These are phyloP conservation scores for Episyrphus balteatus DNA, from an alignment of 1,140 invertebrate species.

Conservation along the genomic window DNA sequence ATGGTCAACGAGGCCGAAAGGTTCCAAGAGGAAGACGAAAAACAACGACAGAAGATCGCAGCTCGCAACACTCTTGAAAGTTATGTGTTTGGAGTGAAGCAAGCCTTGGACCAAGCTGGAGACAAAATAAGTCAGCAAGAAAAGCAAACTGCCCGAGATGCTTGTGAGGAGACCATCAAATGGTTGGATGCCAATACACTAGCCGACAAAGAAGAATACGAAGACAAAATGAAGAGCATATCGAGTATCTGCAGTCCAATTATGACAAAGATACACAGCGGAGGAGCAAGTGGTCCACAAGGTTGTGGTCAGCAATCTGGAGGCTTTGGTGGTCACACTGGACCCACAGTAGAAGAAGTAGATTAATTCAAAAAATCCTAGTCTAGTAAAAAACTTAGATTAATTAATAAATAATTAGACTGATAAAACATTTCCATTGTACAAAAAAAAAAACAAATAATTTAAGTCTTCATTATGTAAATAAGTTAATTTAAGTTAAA, in stretches of 20 bases:
- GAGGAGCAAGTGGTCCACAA: slow-evolving; percentile 34
- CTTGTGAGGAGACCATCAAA: slow-evolving; percentile 41
- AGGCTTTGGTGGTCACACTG: slow-evolving; percentile 37
- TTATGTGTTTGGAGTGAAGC: slow-evolving; percentile 62
- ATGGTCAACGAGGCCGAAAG: slow-evolving; percentile 27
- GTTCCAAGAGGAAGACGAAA: slow-evolving; percentile 48
- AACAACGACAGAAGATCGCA: slow-evolving; percentile 51
- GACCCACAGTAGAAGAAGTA: slow-evolving; percentile 62
- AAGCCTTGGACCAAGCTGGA: slow-evolving; percentile 39
- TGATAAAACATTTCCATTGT: no score
- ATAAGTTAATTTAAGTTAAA: no score
- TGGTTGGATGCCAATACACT: slow-evolving; percentile 54
- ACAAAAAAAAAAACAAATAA: no score
- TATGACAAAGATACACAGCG: slow-evolving; percentile 44
- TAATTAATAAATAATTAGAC: no score
- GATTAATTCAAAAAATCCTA: slow-evolving; percentile 42
- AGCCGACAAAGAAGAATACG: slow-evolving; percentile 54
- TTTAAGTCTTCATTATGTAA: no score
- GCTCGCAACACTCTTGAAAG: slow-evolving; percentile 52
- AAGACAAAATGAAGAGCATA: slow-evolving; percentile 45
- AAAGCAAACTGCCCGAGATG: slow-evolving; percentile 47
- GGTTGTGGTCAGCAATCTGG: slow-evolving; percentile 34
- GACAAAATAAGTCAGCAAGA: slow-evolving; percentile 47
- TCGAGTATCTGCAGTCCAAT: slow-evolving; percentile 42
- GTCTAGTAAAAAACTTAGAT: slow-evolving; percentile 5